Evolutionary conservation across 2,888 invertebrate species (phyloP).

Genomic region (Frankliniella intonsa): DNA sequence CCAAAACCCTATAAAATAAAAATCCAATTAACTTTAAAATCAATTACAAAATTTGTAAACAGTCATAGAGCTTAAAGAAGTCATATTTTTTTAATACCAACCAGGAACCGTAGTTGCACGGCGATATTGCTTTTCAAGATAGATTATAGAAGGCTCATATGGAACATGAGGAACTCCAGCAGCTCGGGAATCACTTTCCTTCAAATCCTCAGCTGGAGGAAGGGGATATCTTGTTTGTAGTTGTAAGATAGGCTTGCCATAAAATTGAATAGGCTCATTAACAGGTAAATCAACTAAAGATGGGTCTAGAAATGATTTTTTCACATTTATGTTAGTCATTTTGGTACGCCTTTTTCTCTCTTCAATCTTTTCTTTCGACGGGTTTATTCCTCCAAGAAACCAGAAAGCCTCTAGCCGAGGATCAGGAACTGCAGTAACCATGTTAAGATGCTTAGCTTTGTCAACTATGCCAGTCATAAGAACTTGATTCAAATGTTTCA

Average conservation of each 20-base stretch:
- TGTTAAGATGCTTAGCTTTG: constrained; percentile 58
- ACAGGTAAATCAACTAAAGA: constrained; percentile 50
- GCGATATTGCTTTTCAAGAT: constrained; percentile 53
- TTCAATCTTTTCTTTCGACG: constrained; percentile 46
- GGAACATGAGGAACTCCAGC: constrained; percentile 43
- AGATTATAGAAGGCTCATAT: constrained; percentile 55
- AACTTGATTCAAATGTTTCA: constrained; percentile 65
- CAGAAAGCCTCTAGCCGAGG: constrained; percentile 83
- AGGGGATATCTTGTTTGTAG: constrained; percentile 66
- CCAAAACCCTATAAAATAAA: constrained; percentile 65
- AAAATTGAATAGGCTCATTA: constrained; percentile 65
- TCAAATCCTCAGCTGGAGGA: constrained; percentile 51
- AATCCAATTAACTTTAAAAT: not conserved
- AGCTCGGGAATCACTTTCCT: constrained; percentile 31
- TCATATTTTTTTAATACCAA: constrained; percentile 41
- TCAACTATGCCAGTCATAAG: constrained; percentile 57
- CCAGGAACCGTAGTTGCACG: constrained; percentile 74
- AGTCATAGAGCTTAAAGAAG: not conserved
- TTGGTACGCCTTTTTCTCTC: constrained; percentile 34
- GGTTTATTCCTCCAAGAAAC: constrained; percentile 69
- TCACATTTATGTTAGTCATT: constrained; percentile 35
- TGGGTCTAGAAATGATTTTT: constrained; percentile 27
- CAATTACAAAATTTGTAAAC: not conserved
- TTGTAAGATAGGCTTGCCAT: constrained; percentile 63
- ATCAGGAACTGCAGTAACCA: constrained; percentile 66